These are phyloP conservation scores for Drosophila antonietae DNA, from an alignment of 2,888 invertebrate species.

Conservation along the genomic window DNA sequence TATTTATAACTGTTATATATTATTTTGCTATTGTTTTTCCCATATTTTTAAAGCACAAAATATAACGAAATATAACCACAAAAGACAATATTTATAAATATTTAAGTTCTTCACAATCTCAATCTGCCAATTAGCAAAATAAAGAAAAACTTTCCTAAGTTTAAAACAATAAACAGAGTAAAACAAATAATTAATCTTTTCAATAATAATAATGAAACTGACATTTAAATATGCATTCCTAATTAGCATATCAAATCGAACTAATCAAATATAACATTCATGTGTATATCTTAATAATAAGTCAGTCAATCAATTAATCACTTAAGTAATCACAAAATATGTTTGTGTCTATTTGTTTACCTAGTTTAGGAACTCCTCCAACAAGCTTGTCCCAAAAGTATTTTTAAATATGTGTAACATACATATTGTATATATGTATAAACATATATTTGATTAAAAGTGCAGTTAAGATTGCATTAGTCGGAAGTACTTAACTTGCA, in stretches of 20 bases:
- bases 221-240: neutral
- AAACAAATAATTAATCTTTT: neutral
- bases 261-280: neutral
- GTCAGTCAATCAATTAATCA: neutral
- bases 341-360: neutral
- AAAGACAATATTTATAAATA: too few species aligned
- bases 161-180: neutral
- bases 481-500: neutral
- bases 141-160: neutral
- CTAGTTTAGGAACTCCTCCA: neutral
- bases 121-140: neutral
- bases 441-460: neutral
- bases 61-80: too few species aligned
- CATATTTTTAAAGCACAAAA: too few species aligned
- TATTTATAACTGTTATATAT: neutral
- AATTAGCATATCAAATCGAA: neutral
- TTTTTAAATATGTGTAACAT: too few species aligned
- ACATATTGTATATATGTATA: too few species aligned
- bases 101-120: neutral
- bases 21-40: too few species aligned
- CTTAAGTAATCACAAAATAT: neutral
- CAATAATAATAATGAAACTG: neutral
- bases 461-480: neutral
- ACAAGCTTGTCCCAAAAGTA: too few species aligned
- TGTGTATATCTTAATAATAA: neutral